These are phyloP conservation scores for Sebastes elongatus DNA, from an alignment of 2,797 vertebrate genomes.

Conservation along the genomic window DNA sequence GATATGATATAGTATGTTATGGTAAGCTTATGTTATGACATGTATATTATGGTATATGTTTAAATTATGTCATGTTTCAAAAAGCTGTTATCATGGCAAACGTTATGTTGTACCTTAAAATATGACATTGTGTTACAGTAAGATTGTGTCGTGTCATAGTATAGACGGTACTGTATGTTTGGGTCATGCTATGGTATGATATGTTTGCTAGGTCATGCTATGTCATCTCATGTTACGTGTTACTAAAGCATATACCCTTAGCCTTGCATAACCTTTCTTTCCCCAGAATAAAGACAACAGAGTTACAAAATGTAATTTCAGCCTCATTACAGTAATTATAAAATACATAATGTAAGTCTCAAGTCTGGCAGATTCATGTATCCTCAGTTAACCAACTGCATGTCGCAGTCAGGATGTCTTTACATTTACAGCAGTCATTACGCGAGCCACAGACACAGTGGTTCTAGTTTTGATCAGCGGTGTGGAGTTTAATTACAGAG, in stretches of 20 bases:
- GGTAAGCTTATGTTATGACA: neutral
- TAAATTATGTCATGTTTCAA: too few relatives aligned
- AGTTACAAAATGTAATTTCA: neutral
- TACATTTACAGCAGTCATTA: slow-evolving; percentile 20
- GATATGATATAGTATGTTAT: neutral
- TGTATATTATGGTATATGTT: neutral
- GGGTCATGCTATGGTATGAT: too few relatives aligned
- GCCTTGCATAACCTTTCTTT: neutral
- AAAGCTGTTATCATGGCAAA: neutral
- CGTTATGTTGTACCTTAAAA: neutral
- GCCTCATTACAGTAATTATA: neutral
- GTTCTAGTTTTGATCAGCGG: slow-evolving; percentile 41
- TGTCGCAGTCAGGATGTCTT: neutral
- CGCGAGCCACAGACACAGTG: neutral
- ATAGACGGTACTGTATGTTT: neutral
- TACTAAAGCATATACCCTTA: neutral
- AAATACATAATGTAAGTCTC: neutral
- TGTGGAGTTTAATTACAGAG: slow-evolving; percentile 58
- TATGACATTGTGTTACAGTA: neutral
- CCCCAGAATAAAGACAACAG: neutral
- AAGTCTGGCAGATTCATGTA: neutral
- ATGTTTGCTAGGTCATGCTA: neutral
- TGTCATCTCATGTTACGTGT: neutral
- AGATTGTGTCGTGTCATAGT: too few relatives aligned
- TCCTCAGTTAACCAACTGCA: slow-evolving; percentile 4